A percentile compares a stretch with the other conserved stretches of the same genome.
phyloP scores from a whole-genome alignment of 2,113 vertebrate species.

The Rhea americana region DNA sequence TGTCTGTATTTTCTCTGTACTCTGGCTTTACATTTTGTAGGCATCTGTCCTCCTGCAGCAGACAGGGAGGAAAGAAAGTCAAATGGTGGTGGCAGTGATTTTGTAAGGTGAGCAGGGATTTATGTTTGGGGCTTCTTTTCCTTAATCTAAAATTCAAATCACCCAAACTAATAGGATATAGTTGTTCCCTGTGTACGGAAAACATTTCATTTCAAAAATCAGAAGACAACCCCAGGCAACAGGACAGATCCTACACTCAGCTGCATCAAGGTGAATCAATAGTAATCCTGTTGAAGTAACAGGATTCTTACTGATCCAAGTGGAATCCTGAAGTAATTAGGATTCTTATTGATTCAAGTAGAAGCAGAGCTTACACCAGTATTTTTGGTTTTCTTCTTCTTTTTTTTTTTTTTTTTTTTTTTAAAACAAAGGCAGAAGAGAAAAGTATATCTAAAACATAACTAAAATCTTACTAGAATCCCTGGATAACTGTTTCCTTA shows the following conservation, averaged over 20 bases:
- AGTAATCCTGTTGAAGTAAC: slow-evolving; percentile 18
- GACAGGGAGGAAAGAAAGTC: background rate
- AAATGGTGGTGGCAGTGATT: background rate
- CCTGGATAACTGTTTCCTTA: background rate
- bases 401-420: background rate
- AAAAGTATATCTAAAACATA: background rate
- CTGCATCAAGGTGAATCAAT: background rate
- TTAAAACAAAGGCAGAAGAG: background rate
- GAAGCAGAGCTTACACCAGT: background rate
- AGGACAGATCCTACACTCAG: background rate
- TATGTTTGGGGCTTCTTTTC: background rate
- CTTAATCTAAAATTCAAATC: slow-evolving; percentile 3
- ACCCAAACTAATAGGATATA: background rate
- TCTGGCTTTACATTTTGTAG: background rate
- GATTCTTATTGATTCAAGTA: background rate
- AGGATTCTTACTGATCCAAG: background rate
- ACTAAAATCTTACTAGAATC: background rate
- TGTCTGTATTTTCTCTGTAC: background rate
- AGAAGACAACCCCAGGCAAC: background rate
- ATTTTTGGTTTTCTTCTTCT: background rate
- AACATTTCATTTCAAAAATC: background rate
- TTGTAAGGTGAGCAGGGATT: background rate
- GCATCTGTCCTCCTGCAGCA: background rate
- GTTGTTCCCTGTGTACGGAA: background rate
- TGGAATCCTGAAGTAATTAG: background rate